Base-by-base conservation (phyloP, 1,140 invertebrate species). In the Drosophila subpulchrella region DNA sequence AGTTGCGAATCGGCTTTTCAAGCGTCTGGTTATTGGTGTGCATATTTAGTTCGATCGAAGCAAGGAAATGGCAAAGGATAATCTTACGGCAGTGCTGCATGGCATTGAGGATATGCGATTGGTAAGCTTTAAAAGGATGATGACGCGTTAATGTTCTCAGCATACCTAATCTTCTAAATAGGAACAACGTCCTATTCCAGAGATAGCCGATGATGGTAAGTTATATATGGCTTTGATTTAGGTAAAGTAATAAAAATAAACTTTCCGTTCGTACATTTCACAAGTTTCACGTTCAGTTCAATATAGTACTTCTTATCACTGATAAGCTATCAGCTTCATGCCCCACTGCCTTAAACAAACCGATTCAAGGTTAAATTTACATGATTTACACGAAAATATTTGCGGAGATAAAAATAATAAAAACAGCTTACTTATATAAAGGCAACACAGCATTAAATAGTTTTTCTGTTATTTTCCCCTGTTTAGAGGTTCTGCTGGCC, bases 61-160 rank as follows among this genome's bases (percentile, higher is more conserved):
- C 8, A 13, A 17, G 0, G 57, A 53, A 62, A 91, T 91, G 84
- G 74, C 90, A 38, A 81, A 79, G 55, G 82, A 91, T 51, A 91
- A 91, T 76, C 54, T 91, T 59, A 95, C 96, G 38, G 96, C 96
- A 46, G 94, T 97, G 66, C 93, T 97, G 1, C 94, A 97, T 89
- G 96, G 95, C 65, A 94, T 96, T 39, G 95, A 96, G 80, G 96
- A 98, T 92, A 92, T 98, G 47, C 92, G 96, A 86, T 86, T 98
- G 94, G 97, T 97, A 93, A 95, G 95, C 94, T 10, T 4, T 6
- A 2, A 27, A 44, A 2, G 41, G 8, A 8, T 4, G 30, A 17
- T n/a, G 13, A 0, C 12, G 1, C 0, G 6, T 10, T 10, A 6
- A 13, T 27, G 12, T 41, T 24, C n/a, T 39, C 4, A 51, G 7